These are phyloP conservation scores for Delichon dasypus DNA, from an alignment of 2,797 vertebrate species.

Conservation along the genomic window DNA sequence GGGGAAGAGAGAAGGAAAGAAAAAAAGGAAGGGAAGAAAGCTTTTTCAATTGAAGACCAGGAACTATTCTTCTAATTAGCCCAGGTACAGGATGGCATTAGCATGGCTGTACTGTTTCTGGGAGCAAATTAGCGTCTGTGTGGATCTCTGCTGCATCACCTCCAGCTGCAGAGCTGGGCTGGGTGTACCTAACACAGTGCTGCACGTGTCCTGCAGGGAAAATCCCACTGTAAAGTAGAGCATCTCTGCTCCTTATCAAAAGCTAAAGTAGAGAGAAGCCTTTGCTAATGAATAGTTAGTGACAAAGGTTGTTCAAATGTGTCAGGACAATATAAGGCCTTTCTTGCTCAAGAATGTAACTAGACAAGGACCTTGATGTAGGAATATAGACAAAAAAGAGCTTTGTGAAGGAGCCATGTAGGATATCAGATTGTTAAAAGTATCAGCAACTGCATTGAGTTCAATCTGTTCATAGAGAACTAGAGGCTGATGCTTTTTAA, in stretches of 20 bases:
- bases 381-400: not conserved
- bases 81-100: not conserved
- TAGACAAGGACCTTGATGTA: not conserved
- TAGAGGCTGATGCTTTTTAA: not conserved
- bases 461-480: not conserved
- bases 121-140: not conserved
- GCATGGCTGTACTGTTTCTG: not conserved
- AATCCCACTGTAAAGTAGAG: not conserved
- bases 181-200: not conserved
- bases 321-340: not conserved
- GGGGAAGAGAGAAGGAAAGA: too few species aligned
- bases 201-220: not conserved
- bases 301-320: not conserved
- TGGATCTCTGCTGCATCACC: not conserved
- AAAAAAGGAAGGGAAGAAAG: not conserved
- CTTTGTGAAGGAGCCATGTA: not conserved
- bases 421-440: not conserved
- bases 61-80: constrained; percentile 7
- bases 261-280: not conserved
- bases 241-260: not conserved
- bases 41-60: not conserved
- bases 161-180: not conserved
- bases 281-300: not conserved
- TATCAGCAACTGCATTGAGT: not conserved
- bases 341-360: not conserved